Evolutionary conservation across 2,797 vertebrate species (phyloP), one percentile per base, ranked within the genome.

Genomic region (Pogoniulus pusillus): DNA sequence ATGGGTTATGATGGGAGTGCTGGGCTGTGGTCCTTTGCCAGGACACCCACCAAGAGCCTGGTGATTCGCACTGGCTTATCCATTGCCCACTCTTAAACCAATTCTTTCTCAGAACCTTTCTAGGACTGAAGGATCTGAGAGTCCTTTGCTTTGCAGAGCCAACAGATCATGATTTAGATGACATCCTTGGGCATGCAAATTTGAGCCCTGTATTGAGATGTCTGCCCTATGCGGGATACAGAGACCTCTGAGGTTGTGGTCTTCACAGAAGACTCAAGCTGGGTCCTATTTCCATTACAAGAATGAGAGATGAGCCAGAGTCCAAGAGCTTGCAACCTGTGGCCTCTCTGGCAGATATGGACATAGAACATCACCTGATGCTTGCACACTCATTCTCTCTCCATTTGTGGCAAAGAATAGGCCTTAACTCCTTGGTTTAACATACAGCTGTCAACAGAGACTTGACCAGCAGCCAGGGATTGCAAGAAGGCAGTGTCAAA

Each of bases 1-100:
- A 34, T 1, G 27, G 43, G 39, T 2, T 1, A 20, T 1, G 5
- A 24, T 27, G 55, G 54, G 24, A 60, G 7, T 12, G 2, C 30
- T 47, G 70, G 57, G 47, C n/a, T 37, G 27, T 41, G 37, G 23
- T 10, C 4, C 27, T 80, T 80, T 60, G 43, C 51, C 35, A 77
- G 60, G 58, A 47, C 27, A 32, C 59, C 35, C 32, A 47, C 17
- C 2, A 3, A 76, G n/a, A 78, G 30, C 65, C 23, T 53, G 45
- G 19, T 29, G 5, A 1, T 39, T 49, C 22, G 26, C 35, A 64
- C 6, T 1, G 0, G 4, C 24, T 39, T 76, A 53, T 7, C 27
- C 32, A 14, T 74, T 62, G 47, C 35, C 32, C 5, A 4, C 12
- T 57, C 12, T 47, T 53, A 73, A 83, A 77, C n/a, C 30, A 0